Percentiles rank a stretch among this genome's conserved stretches.
These are phyloP conservation scores for Charanyca ferruginea DNA, from an alignment of 2,888 invertebrate genomes.

Conservation along the genomic window DNA sequence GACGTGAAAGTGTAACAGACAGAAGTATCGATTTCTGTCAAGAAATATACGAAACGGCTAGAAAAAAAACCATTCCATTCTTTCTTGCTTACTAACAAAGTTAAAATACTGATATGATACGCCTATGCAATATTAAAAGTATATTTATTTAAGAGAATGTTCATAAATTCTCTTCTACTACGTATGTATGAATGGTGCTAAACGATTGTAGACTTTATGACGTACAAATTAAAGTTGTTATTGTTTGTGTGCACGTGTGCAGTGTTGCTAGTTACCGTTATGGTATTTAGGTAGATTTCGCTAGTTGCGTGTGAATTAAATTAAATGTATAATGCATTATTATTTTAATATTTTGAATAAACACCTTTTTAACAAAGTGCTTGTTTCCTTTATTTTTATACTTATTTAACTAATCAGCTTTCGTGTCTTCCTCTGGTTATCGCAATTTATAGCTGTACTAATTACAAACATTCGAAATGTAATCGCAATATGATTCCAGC, in stretches of 20 bases:
- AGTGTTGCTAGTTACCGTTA: constrained; percentile 50
- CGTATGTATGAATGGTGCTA: constrained; percentile 52
- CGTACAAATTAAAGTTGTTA: constrained; percentile 2
- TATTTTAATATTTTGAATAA: constrained; percentile 53
- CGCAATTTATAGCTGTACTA: too few relatives aligned
- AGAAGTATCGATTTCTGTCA: too few relatives aligned
- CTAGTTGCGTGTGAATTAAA: constrained; percentile 39
- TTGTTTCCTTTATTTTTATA: constrained; percentile 5
- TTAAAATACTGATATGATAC: neutral
- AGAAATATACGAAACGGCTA: too few relatives aligned
- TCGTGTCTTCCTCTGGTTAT: too few relatives aligned
- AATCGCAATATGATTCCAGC: too few relatives aligned
- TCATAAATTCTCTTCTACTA: neutral
- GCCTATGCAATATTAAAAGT: neutral
- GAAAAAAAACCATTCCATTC: constrained; percentile 14
- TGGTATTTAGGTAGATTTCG: constrained; percentile 47
- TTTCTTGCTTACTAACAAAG: neutral
- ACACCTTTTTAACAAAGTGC: constrained; percentile 43
- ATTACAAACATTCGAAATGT: too few relatives aligned
- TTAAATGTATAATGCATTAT: constrained; percentile 23
- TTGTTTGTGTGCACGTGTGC: constrained; percentile 28
- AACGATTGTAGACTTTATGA: constrained; percentile 27
- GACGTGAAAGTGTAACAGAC: too few relatives aligned
- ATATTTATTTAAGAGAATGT: neutral
- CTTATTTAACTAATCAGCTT: neutral